Base-by-base conservation (phyloP, 2,113 vertebrate genomes). In the Plecotus auritus region DNA sequence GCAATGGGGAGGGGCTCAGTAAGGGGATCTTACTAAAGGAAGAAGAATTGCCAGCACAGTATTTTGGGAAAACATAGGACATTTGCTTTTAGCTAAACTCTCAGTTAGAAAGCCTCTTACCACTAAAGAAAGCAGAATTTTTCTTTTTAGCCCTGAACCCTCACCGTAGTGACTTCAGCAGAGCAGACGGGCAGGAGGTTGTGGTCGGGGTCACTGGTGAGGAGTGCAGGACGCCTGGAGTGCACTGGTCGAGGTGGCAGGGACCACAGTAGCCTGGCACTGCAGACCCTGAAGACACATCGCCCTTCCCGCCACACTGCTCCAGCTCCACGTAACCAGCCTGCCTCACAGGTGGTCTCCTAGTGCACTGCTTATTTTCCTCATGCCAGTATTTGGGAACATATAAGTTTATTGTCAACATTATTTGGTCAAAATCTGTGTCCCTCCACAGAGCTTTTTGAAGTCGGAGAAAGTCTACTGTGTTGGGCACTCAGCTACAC, bases 251-350 rank as follows among this genome's bases (percentile, higher is more conserved):
- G 28, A 32, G 1, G 32, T 30, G 51, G 1, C 10, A 37, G 64
- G 3, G 59, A 72, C 13, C 74, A 54, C 22, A n/a, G 72, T 72
- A 54, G 0, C 35, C 35, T 20, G 17, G 0, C 14, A 35, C 54
- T n/a, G 26, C 6, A 32, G 2, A 83, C 3, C 37, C 9, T 13
- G 5, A 80, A 4, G 16, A 16, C 4, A 32, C 0, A 0, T 45
- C 10, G 18, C 26, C 23, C 0, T 28, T 69, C 49, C 20, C 28
- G 69, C 12, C 0, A 4, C 1, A 14, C 0, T 28, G 2, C 7
- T 13, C 8, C 3, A 23, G 4, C 1, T 5, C 5, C 28, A 1
- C 4, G 28, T 18, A 78, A 16, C 23, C 1, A 59, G 1, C 6
- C 12, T 61, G 66, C 2, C 22, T 92, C 11, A 61, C n/a, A 90